Base-by-base conservation (phyloP, 2,888 invertebrate genomes). In the Sycophila texana region DNA sequence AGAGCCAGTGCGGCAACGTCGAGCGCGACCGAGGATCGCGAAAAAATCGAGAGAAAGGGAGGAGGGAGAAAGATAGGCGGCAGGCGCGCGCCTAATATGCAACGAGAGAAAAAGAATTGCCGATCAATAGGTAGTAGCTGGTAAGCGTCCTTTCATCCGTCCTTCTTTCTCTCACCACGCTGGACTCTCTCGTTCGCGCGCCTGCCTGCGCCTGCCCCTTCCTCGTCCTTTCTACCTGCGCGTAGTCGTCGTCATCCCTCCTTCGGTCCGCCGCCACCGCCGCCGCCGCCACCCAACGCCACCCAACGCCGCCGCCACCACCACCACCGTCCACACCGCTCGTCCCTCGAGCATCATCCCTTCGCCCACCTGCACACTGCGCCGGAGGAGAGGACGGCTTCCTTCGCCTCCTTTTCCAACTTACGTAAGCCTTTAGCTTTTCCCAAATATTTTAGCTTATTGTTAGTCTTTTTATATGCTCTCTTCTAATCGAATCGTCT, bases 101-200 rank as follows among this genome's bases (percentile, higher is more conserved):
- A 90, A 89, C 90, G 89, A 88, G 90, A 90, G 90, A 90, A 90
- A 90, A 90, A 90, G 90, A 90, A 90, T 89, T 87, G 89, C 87
- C 90, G 90, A 90, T 90, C 90, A 90, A 90, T 90, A 90, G 90
- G 90, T 89, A 90, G 89, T 90, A 89, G 89, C 89, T 89, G 89
- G 89, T 90, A 89, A 89, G 89, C 90, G 89, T 89, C 88, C 90
- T 90, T 90, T 88, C 89, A 90, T 89, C 88, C 88, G 85, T 87
- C 88, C 88, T 70, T 70, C 87, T 86, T 84, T 86, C 82, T 82
- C 83, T 84, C 85, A 84, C 86, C 84, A 26, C 86, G 84, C 26
- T 26, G 26, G 26, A 26, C 85, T 83, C 85, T 71, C 77, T 66
- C 60, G 72, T 79, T 58, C 49, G 66, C 73, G 77, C 81, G 68